These are phyloP conservation scores for Papilio xuthus DNA, from an alignment of 1,140 invertebrate genomes.

Conservation along the genomic window DNA sequence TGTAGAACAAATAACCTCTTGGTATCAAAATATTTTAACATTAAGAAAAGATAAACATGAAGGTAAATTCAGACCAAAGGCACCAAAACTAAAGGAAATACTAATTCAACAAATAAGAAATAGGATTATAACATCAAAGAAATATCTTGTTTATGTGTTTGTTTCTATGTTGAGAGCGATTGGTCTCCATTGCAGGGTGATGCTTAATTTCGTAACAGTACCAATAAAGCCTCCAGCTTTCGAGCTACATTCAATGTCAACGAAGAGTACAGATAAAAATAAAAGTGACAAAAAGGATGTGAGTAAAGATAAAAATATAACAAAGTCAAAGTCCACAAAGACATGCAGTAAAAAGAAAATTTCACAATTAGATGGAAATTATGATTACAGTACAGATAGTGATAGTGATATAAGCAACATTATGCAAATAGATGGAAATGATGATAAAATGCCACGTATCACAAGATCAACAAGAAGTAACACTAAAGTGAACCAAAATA, in stretches of 20 bases:
- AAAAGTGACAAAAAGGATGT: constrained; percentile 53
- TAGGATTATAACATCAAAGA: constrained; percentile 84
- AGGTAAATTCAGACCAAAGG: constrained; percentile 74
- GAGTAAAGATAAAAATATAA: constrained; percentile 49
- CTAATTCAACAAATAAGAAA: constrained; percentile 84
- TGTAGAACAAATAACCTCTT: constrained; percentile 88
- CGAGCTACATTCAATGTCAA: constrained; percentile 83
- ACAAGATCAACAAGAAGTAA: constrained; percentile 47
- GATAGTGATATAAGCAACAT: constrained; percentile 54
- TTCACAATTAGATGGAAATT: constrained; percentile 82
- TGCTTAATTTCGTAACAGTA: constrained; percentile 86
- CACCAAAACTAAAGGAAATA: constrained; percentile 73
- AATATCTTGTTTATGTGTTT: constrained; percentile 89
- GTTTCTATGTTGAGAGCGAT: constrained; percentile 88
- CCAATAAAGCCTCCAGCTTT: constrained; percentile 83
- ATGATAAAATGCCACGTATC: constrained; percentile 49
- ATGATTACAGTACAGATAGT: constrained; percentile 64
- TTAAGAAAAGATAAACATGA: constrained; percentile 80
- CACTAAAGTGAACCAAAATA: constrained; percentile 32
- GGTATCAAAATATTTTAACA: constrained; percentile 87
- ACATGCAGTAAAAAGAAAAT: constrained; percentile 57
- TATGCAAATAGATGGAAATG: constrained; percentile 68
- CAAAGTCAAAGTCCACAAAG: constrained; percentile 39
- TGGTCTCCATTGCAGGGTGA: constrained; percentile 90
- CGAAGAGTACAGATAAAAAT: constrained; percentile 65